Evolutionary conservation across 2,888 invertebrate species (phyloP), one percentile per base, ranked within the genome.

Genomic region (Dichetophora obliterata): DNA sequence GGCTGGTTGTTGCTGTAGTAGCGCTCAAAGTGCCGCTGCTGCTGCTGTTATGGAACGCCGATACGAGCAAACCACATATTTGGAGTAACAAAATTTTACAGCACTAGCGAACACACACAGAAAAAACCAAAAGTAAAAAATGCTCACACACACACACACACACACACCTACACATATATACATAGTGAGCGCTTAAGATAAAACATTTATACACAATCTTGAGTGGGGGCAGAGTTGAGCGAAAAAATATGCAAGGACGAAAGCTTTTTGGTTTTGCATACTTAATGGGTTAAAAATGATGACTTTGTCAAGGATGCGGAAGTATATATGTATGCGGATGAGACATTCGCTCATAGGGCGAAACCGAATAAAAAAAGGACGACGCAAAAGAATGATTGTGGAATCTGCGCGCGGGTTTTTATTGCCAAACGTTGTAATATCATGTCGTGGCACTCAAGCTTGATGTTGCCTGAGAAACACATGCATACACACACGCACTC

Each of bases 231-330:
- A 22, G 19, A 59, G 57, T 11, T 22, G 22, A 57, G 34, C 34
- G 19, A 9, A 31, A 22, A 24, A 34, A n/a, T 27, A 31, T 50
- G 19, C 22, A 37, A 37, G 57, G 59, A 71, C 11, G 31, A 57
- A 34, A n/a, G 61, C 34, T 63, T 73, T 43, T 50, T 22, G 65
- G 61, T 73, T 43, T 63, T 63, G 63, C 63, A 63, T 73, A 73
- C 43, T 34, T 50, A 71, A 71, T 71, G 71, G 71, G 71, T 34
- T 71, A 22, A 57, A 57, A 71, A 71, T 24, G 71, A 71, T 70
- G 52, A 70, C 54, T 22, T 48, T 50, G 22, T 27, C 19, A 16
- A 27, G 24, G 24, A 24, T 19, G 14, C 61, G 61, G 16, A 61
- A 24, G 24, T 16, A 27, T 16, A 11, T 22, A 61, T 5, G 31